Conservation (phyloP, 2,113 vertebrate genomes). For the Sapajus apella region DNA sequence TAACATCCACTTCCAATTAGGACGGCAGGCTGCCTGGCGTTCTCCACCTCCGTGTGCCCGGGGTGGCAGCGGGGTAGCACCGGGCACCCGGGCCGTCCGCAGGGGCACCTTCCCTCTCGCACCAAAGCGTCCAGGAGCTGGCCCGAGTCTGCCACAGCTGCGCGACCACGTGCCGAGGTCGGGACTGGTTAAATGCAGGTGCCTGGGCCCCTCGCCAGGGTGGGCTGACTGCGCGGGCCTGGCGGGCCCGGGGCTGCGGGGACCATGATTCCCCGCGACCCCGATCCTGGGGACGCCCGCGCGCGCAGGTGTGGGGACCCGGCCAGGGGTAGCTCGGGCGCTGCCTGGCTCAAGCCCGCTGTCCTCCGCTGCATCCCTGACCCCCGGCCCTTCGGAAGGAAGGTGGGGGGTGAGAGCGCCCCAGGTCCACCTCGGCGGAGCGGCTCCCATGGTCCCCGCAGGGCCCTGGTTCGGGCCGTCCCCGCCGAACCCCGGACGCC, state of each 20-base stretch:
- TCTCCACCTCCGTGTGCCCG: background rate
- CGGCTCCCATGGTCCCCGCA: too few species aligned
- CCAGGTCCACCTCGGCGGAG: too few species aligned
- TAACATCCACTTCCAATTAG: background rate
- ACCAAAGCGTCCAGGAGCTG: background rate
- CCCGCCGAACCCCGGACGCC: too few species aligned
- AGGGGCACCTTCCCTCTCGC: background rate
- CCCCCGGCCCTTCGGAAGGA: accelerated
- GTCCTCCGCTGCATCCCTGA: accelerated
- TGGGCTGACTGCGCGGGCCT: background rate
- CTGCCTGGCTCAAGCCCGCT: background rate
- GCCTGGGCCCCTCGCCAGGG: accelerated
- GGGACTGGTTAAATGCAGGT: background rate
- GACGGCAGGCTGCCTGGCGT: background rate
- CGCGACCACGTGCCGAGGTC: accelerated
- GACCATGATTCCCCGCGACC: too few species aligned
- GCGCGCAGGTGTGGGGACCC: background rate
- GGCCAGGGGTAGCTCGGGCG: background rate
- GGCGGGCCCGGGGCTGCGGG: background rate
- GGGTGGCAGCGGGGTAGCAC: background rate
- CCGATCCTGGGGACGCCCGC: background rate
- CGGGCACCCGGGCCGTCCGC: background rate
- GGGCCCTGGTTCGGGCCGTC: too few species aligned
- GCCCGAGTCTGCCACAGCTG: accelerated
- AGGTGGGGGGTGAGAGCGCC: too few species aligned